Evolutionary conservation across 2,113 vertebrate genomes (phyloP).

Genomic region (Pelodiscus sinensis): DNA sequence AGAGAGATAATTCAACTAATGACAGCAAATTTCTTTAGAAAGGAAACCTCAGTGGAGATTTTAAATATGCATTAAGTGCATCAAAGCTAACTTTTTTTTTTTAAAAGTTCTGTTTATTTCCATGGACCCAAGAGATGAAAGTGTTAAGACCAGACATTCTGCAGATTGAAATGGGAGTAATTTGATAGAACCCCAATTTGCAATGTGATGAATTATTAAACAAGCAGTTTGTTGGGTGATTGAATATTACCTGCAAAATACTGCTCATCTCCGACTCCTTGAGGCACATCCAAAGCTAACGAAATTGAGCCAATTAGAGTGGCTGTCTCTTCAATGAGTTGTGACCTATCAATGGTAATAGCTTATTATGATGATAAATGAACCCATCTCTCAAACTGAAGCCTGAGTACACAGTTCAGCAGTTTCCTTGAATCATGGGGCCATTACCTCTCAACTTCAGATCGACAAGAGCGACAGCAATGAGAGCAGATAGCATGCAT

Average conservation of each 20-base stretch:
- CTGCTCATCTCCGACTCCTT: constrained; percentile 64
- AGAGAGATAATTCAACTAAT: not conserved
- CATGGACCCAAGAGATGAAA: not conserved
- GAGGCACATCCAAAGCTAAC: constrained; percentile 74
- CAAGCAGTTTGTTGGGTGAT: constrained; percentile 74
- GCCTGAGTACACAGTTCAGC: constrained; percentile 80
- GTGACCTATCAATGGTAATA: constrained; percentile 86
- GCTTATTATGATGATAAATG: constrained; percentile 91
- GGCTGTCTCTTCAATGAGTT: constrained; percentile 84
- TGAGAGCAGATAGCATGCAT: constrained; percentile 69
- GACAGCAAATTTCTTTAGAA: constrained; percentile 15
- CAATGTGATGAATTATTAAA: constrained; percentile 80
- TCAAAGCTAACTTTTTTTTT: not conserved
- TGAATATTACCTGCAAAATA: constrained; percentile 79
- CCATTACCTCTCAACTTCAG: constrained; percentile 81
- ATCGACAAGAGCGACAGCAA: constrained; percentile 74
- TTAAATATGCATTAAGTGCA: not conserved
- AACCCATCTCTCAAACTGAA: constrained; percentile 85
- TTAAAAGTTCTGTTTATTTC: not conserved
- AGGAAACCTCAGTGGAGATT: not conserved
- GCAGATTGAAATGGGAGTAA: constrained; percentile 52
- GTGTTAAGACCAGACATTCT: constrained; percentile 52
- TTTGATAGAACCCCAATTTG: constrained; percentile 50
- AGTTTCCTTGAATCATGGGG: constrained; percentile 79
- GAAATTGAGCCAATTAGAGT: constrained; percentile 84